Conservation (phyloP, 1,140 invertebrate genomes). For the Drosophila pseudoananassae region DNA sequence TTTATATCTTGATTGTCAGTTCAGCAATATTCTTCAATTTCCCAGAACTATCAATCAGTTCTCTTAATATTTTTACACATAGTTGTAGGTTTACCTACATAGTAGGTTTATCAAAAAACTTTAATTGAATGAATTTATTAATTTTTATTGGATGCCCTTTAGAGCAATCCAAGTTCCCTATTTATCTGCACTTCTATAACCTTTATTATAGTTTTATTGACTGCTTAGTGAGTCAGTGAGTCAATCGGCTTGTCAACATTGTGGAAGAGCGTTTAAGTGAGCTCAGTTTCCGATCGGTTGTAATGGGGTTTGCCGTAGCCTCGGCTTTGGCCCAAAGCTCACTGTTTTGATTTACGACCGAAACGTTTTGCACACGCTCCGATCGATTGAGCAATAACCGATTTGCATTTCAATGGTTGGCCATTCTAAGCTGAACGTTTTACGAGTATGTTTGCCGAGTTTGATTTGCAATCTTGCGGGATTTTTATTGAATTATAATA, state of each 20-base stretch:
- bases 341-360: conserved; percentile 39
- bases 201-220: background rate
- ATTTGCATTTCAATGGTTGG: conserved; percentile 44
- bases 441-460: conserved; percentile 28
- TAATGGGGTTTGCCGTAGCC: conserved; percentile 15
- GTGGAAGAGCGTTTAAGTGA: conserved; percentile 38
- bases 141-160: no score
- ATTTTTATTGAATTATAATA: conserved; percentile 17
- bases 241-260: conserved; percentile 16
- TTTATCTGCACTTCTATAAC: background rate
- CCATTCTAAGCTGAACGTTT: conserved; percentile 18
- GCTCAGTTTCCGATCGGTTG: conserved; percentile 48
- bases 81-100: no score
- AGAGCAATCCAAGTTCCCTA: background rate
- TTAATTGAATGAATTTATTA: no score
- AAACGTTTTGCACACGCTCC: conserved; percentile 48
- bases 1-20: no score
- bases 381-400: conserved; percentile 28
- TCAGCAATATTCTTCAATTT: no score
- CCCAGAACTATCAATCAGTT: no score
- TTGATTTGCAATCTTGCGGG: conserved; percentile 23
- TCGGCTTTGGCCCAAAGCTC: conserved; percentile 22
- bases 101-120: no score
- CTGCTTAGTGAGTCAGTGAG: conserved; percentile 13
- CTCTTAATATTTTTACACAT: no score